Percentiles rank a stretch among this genome's conserved stretches.
Evolutionary conservation across 2,113 vertebrate species (phyloP).

Genomic region (Vimba vimba): DNA sequence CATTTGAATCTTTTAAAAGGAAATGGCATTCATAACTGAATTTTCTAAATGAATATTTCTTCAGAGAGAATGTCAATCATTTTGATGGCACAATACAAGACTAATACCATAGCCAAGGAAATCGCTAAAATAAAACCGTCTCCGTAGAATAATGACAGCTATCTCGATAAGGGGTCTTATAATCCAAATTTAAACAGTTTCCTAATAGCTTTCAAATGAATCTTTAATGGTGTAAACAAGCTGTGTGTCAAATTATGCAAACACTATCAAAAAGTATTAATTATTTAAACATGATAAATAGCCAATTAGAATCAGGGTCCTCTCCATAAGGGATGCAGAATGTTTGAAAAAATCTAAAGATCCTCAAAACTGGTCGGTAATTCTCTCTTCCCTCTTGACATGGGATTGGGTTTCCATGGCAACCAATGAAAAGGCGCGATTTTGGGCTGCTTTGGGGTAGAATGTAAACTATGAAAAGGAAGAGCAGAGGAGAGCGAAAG

Average conservation of each 20-base stretch:
- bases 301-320: slow-evolving; percentile 26
- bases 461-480: neutral
- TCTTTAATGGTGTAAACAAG: slow-evolving; percentile 8
- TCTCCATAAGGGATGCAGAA: neutral
- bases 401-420: slow-evolving; percentile 21
- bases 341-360: neutral
- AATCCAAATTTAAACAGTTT: neutral
- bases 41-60: neutral
- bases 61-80: neutral
- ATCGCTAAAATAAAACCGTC: neutral
- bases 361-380: neutral
- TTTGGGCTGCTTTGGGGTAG: slow-evolving; percentile 12
- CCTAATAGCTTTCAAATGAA: slow-evolving; percentile 4
- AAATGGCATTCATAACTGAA: neutral
- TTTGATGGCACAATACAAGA: neutral
- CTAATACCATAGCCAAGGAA: neutral
- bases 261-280: slow-evolving; percentile 32
- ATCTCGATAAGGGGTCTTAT: neutral
- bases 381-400: neutral
- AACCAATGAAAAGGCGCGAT: slow-evolving; percentile 5
- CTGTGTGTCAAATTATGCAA: slow-evolving; percentile 14
- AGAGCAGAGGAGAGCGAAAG: neutral
- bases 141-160: neutral
- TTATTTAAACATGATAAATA: slow-evolving; percentile 38
- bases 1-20: neutral